These are phyloP conservation scores for Podarcis lilfordi DNA, from an alignment of 2,797 vertebrate genomes.

Conservation along the genomic window DNA sequence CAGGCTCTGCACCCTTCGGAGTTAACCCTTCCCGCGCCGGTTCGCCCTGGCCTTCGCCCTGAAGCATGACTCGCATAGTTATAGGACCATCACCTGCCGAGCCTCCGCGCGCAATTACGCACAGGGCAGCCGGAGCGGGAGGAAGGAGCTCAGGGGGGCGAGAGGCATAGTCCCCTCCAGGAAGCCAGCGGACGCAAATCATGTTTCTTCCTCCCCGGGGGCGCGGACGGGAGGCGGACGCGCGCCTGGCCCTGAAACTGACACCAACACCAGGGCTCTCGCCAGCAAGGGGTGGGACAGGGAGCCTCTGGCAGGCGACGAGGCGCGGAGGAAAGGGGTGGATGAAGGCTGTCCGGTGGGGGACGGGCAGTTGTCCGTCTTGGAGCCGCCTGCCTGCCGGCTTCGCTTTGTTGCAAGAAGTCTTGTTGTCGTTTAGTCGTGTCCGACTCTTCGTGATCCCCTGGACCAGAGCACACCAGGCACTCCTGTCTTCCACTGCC, in stretches of 20 bases:
- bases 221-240: not conserved
- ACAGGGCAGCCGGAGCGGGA: rapidly evolving
- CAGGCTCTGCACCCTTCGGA: not conserved
- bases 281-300: not conserved
- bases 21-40: not conserved
- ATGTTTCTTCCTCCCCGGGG: not conserved
- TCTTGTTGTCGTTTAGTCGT: no score
- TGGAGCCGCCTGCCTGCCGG: no score
- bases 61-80: rapidly evolving
- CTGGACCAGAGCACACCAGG: no score
- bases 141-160: not conserved
- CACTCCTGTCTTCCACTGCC: no score
- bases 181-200: rapidly evolving
- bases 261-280: not conserved
- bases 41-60: rapidly evolving
- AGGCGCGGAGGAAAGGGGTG: no score
- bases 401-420: no score
- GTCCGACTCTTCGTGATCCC: no score
- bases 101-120: not conserved
- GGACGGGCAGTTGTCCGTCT: no score
- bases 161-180: no score
- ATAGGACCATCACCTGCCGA: no score
- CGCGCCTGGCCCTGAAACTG: not conserved
- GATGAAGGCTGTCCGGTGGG: no score
- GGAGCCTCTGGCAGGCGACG: no score